Base-by-base conservation (phyloP, 2,888 invertebrate species). In the Bunonema sp. region DNA sequence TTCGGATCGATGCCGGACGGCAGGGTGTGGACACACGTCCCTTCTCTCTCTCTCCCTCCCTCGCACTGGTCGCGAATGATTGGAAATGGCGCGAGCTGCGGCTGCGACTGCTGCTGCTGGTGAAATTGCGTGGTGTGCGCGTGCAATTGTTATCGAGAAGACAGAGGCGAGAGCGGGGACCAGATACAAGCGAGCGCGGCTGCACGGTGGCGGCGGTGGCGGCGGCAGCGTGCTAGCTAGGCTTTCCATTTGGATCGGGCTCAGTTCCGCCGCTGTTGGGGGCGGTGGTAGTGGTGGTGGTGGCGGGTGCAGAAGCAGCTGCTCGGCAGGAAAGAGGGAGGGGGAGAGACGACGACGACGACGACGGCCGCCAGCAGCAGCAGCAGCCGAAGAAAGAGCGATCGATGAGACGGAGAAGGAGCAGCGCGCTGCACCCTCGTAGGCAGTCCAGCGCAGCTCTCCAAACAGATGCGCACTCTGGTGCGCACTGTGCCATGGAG, bases 151-250 rank as follows among this genome's bases (percentile, higher is more conserved):
- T n/a, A n/a, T n/a, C n/a, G n/a, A n/a, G n/a, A n/a, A n/a, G n/a
- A n/a, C n/a, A n/a, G n/a, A 16, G 19, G 22, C 15, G 19, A 28
- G 26, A 20, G 34, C n/a, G 26, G 36, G 15, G 26, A 24, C 26
- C 19, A 28, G n/a, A 28, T 10, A 37, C 29, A 16, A 30, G 37
- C 28, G 15, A 15, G 8, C 16, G 28, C 16, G 37, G 12, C 10
- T 28, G 21, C 21, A 26, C n/a, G 20, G 37, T 18, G 24, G 28
- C 31, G 4, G 32, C n/a, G 10, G 23, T 18, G 24, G 20, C 26
- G 15, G 39, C 24, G 39, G 20, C 31, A 28, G 39, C 31, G 28
- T 32, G 28, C n/a, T n/a, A n/a, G n/a, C n/a, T n/a, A n/a, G n/a
- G n/a, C n/a, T n/a, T n/a, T n/a, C n/a, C n/a, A n/a, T n/a, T n/a